These are phyloP conservation scores for Phaetusa simplex DNA, from an alignment of 2,113 vertebrate genomes.

Conservation along the genomic window DNA sequence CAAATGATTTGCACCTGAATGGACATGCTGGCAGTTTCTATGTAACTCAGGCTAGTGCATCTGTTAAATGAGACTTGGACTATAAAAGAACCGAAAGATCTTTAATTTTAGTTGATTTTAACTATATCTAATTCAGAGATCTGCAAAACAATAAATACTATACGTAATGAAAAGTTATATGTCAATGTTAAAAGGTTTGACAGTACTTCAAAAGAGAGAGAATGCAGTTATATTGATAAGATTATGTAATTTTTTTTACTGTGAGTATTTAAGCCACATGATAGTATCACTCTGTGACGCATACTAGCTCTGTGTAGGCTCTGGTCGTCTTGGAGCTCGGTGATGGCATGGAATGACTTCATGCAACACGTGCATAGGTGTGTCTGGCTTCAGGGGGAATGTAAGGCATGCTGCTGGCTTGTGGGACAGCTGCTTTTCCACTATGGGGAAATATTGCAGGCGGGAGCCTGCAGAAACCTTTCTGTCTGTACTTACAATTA, in stretches of 20 bases:
- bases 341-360: not conserved
- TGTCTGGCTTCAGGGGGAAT: not conserved
- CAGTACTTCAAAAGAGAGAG: not conserved
- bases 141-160: not conserved
- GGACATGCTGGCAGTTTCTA: not conserved
- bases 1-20: not conserved
- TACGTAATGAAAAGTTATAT: not conserved
- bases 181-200: not conserved
- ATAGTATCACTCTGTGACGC: not conserved
- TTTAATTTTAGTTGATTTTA: not conserved
- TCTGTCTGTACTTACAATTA: not conserved
- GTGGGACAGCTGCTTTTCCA: not conserved
- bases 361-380: rapidly evolving
- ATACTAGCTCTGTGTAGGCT: not conserved
- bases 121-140: not conserved
- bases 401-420: not conserved
- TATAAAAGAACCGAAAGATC: not conserved
- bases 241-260: not conserved
- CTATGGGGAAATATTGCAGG: not conserved
- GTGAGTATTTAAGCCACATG: not conserved
- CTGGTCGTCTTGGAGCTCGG: not conserved
- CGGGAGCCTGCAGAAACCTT: not conserved
- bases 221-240: not conserved
- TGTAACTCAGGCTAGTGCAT: not conserved
- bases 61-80: not conserved